Evolutionary conservation across 2,797 vertebrate species (phyloP), one percentile per base, ranked within the genome.

Genomic region (Huso huso): DNA sequence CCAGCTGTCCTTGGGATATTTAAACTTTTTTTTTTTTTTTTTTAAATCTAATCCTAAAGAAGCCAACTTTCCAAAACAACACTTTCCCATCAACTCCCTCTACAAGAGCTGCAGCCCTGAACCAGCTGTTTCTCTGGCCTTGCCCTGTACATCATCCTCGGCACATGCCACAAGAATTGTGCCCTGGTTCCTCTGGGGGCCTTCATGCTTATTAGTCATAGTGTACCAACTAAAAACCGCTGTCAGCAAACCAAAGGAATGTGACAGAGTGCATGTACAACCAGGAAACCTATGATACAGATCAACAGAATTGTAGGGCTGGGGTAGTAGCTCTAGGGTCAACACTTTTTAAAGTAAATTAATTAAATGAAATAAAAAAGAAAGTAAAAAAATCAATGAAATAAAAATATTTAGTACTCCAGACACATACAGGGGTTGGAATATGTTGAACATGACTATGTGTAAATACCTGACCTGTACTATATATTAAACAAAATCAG

Each of bases 191-290:
- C 81, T 77, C 75, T 63, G 71, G 77, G 79, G 78, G 78, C 37
- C 82, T 83, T 82, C 72, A 81, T 67, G 84, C 82, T 87, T 80
- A 78, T 87, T 86, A 85, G 83, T 83, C 79, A 82, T 78, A 83
- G 78, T 76, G 79, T 51, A 72, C 78, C 84, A 84, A 86, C 87
- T 84, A 85, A 80, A 37, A 83, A 84, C 79, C 82, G 84, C 82
- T 79, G 80, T 79, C 76, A 73, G 80, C 73, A 77, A 83, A 77
- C 72, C 64, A 74, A 75, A 84, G 82, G 82, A 87, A 88, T 86
- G 85, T 74, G 74, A 74, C 70, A 51, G 50, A 70, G 79, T 74
- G 72, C 81, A 83, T 76, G 80, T 65, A 78, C 75, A 74, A 79
- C 75, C 83, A 71, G 70, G 82, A 82, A 82, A 76, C 75, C 72